Conservation (phyloP, 2,888 invertebrate genomes). For the Ochlodes sylvanus region DNA sequence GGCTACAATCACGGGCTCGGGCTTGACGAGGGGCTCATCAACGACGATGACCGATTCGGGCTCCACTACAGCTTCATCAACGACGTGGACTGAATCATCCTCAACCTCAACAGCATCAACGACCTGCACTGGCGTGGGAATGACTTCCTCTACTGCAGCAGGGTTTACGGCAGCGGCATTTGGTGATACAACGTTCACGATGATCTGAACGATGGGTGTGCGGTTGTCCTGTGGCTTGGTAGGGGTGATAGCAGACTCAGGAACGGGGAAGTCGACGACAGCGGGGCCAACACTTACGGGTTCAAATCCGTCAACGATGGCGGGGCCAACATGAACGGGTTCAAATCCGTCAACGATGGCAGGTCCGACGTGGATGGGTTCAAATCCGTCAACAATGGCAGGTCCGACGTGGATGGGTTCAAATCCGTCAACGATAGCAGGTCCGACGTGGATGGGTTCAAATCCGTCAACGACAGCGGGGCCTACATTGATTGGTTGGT, state of each 20-base stretch:
- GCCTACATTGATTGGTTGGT: too few species aligned
- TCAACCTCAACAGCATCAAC: conserved; percentile 25
- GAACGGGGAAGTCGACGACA: conserved; percentile 12
- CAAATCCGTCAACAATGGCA: conserved; percentile 38
- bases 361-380: conserved; percentile 40
- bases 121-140: conserved; percentile 34
- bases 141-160: conserved; percentile 7
- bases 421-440: conserved; percentile 42
- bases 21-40: conserved; percentile 37
- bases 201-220: conserved; percentile 50
- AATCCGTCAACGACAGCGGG: conserved; percentile 40
- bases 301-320: conserved; percentile 45
- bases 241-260: conserved; percentile 14
- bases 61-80: conserved; percentile 41
- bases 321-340: conserved; percentile 45
- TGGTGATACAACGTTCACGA: conserved; percentile 42
- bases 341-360: conserved; percentile 43
- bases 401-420: conserved; percentile 36
- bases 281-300: conserved; percentile 32
- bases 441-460: conserved; percentile 41
- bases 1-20: conserved; percentile 41
- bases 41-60: conserved; percentile 38
- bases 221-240: conserved; percentile 26
- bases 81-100: conserved; percentile 40
- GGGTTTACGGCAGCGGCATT: conserved; percentile 12